Evolutionary conservation across 2,888 invertebrate genomes (phyloP).

Genomic region (Mycalesis mineus): DNA sequence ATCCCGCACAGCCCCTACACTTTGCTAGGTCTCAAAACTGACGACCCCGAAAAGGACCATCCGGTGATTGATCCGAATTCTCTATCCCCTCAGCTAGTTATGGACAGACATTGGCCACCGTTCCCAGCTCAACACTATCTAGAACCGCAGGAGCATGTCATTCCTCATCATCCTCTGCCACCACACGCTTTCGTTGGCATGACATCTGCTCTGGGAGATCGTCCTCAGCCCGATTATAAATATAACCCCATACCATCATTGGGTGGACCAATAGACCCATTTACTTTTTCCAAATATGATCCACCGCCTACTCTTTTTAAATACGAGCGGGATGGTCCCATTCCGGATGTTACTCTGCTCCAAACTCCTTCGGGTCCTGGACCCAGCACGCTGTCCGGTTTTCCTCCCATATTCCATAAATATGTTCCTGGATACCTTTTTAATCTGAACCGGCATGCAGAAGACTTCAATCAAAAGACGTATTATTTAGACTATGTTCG

Average conservation of each 20-base stretch:
- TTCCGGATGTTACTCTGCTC: constrained; percentile 58
- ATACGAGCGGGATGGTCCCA: constrained; percentile 67
- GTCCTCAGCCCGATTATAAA: constrained; percentile 62
- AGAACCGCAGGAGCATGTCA: constrained; percentile 56
- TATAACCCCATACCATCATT: constrained; percentile 62
- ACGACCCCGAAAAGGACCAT: constrained; percentile 52
- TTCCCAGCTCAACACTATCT: constrained; percentile 70
- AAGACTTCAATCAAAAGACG: constrained; percentile 71
- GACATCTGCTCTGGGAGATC: constrained; percentile 65
- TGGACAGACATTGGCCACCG: constrained; percentile 69
- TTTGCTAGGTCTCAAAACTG: constrained; percentile 64
- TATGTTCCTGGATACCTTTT: constrained; percentile 72
- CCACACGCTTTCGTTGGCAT: constrained; percentile 67
- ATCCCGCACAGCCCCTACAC: constrained; percentile 57
- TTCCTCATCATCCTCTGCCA: constrained; percentile 59
- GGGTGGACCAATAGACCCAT: constrained; percentile 65
- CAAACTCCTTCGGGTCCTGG: constrained; percentile 56
- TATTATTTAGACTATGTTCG: constrained; percentile 76
- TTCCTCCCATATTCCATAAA: constrained; percentile 70
- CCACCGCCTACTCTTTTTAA: constrained; percentile 63
- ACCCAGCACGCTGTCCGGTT: constrained; percentile 65
- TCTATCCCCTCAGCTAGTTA: constrained; percentile 56
- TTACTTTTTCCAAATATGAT: constrained; percentile 50
- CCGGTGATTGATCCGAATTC: constrained; percentile 61
- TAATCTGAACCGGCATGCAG: constrained; percentile 64